phyloP scores from a whole-genome alignment of 2,888 invertebrate species.

The Brachynemurus nebulosus region DNA sequence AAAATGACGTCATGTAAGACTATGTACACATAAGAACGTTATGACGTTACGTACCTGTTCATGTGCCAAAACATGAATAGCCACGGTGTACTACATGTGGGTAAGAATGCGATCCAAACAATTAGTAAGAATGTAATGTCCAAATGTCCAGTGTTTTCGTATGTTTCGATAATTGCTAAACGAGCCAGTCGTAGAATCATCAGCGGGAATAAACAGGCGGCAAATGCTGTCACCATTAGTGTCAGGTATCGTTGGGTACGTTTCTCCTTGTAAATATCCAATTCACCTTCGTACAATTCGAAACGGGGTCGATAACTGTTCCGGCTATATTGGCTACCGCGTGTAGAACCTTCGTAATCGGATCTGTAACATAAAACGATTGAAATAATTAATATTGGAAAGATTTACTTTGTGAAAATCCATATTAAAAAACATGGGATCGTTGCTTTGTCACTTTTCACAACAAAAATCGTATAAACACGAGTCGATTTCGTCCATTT shows the following conservation, averaged over 20 bases:
- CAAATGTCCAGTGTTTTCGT: slow-evolving; percentile 50
- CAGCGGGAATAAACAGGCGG: slow-evolving; percentile 50
- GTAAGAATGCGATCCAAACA: slow-evolving; percentile 55
- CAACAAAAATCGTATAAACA: too few relatives aligned
- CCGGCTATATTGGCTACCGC: slow-evolving; percentile 2
- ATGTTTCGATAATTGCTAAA: slow-evolving; percentile 50
- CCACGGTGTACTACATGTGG: slow-evolving; percentile 49
- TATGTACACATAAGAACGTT: neutral
- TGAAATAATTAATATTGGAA: too few relatives aligned
- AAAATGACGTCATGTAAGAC: neutral
- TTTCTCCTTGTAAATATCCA: slow-evolving; percentile 46
- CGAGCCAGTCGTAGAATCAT: slow-evolving; percentile 46
- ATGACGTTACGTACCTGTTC: slow-evolving; percentile 35
- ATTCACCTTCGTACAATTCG: slow-evolving; percentile 35
- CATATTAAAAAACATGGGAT: too few relatives aligned
- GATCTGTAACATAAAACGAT: neutral
- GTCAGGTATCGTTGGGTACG: slow-evolving; percentile 52
- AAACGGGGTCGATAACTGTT: slow-evolving; percentile 4
- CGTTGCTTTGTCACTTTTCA: too few relatives aligned
- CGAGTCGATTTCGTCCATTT: too few relatives aligned
- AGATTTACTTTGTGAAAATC: too few relatives aligned
- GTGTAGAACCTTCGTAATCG: slow-evolving; percentile 1
- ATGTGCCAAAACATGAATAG: slow-evolving; percentile 50
- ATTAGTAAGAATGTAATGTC: slow-evolving; percentile 54
- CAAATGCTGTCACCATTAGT: slow-evolving; percentile 49